Percentiles rank a stretch among this genome's conserved stretches.
Conservation (phyloP, 2,888 invertebrate species). For the Lepidonotus clava region DNA sequence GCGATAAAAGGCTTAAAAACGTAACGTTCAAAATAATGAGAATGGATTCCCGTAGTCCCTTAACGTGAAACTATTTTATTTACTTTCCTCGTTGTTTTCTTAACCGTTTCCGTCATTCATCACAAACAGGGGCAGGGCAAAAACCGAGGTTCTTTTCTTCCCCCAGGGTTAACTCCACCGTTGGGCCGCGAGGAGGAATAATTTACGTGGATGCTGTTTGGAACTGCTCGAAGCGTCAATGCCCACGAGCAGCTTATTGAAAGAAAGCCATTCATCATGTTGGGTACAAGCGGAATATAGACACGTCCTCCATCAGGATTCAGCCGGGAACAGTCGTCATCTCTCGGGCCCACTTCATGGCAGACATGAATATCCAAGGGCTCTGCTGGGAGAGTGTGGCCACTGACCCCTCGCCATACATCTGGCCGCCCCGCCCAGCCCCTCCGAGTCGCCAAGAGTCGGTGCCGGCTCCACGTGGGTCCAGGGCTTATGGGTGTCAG, state of each 20-base stretch:
- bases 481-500: neutral
- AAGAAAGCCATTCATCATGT: conserved; percentile 29
- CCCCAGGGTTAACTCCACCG: neutral
- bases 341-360: conserved; percentile 32
- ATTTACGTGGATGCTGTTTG: conserved; percentile 18
- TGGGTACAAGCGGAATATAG: conserved; percentile 39
- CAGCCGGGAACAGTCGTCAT: conserved; percentile 44
- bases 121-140: neutral
- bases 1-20: no score
- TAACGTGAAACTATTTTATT: no score
- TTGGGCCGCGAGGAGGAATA: neutral
- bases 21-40: no score
- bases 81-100: neutral
- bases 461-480: neutral
- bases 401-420: conserved; percentile 31
- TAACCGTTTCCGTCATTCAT: conserved; percentile 2
- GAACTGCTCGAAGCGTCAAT: neutral
- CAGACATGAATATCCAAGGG: conserved; percentile 41
- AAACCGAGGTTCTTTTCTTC: neutral
- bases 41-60: no score
- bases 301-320: conserved; percentile 46
- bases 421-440: neutral
- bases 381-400: neutral
- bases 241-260: neutral
- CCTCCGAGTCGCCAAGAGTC: neutral